Evolutionary conservation across 2,113 vertebrate genomes (phyloP), one percentile per base, ranked within the genome.

Genomic region (Gobio gobio): DNA sequence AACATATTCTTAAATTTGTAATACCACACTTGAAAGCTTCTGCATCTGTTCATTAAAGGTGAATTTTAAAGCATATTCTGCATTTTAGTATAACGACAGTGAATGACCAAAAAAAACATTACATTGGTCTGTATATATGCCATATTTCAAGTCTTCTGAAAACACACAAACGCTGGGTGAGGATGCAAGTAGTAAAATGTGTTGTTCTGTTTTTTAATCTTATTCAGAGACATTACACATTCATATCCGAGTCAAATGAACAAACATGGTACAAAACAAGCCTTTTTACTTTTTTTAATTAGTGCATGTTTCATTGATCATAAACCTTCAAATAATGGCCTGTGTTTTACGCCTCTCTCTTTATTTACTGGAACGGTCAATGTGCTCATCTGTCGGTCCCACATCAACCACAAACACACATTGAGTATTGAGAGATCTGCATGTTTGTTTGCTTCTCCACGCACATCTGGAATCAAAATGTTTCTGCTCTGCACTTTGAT

Each of bases 381-480:
- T 63, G 76, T 33, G 66, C 72, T 68, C 43, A 76, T 74, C 72
- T n/a, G 24, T 40, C 40, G 8, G 24, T 81, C 47, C 36, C 76
- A 43, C 22, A 45, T 84, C 47, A 85, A 82, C 51, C 78, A 33
- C 33, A 80, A 79, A 56, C 24, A 33, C 24, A 33, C 70, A 70
- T 74, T 82, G 47, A 18, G 9, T 3, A 72, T 61, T 29, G 54
- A 47, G 12, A 12, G 10, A 75, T 63, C 22, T 56, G 49, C 45
- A 12, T 66, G 78, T 84, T 86, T 85, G 80, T 87, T 89, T 85
- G 18, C 89, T 5, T 68, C 58, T 58, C 84, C 20, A 85, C 47
- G 14, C 83, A 90, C 83, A 91, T 86, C 86, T 90, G 83, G 83
- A 74, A 78, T n/a, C 56, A 77, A 86, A 87, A 84, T 89, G 76